Percentiles rank a stretch among this genome's conserved stretches.
These are phyloP conservation scores for Pterocles gutturalis DNA, from an alignment of 2,113 vertebrate species.

Conservation along the genomic window DNA sequence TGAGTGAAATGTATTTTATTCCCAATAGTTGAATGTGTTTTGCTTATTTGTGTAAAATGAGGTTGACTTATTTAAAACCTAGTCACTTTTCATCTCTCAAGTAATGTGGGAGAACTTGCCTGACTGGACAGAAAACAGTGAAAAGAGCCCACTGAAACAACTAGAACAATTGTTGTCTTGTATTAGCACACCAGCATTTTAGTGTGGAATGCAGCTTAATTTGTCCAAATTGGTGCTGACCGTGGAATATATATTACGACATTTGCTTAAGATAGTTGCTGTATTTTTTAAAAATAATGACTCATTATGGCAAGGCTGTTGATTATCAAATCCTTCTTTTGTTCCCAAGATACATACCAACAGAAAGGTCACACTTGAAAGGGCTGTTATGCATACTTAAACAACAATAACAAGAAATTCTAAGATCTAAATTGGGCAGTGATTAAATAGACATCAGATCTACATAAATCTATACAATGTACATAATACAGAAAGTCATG, in stretches of 20 bases:
- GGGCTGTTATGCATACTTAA: constrained; percentile 54
- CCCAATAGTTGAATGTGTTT: background rate
- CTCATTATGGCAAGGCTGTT: constrained; percentile 74
- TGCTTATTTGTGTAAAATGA: constrained; percentile 1
- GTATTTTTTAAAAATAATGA: constrained; percentile 74
- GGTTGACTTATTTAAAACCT: constrained; percentile 36
- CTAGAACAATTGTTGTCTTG: constrained; percentile 73
- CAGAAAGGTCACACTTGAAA: constrained; percentile 76
- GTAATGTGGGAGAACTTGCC: constrained; percentile 66
- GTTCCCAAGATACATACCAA: constrained; percentile 74
- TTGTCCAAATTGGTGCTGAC: constrained; percentile 68
- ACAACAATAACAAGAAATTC: constrained; percentile 38
- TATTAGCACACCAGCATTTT: constrained; percentile 44
- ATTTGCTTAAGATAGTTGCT: constrained; percentile 78
- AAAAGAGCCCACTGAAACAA: constrained; percentile 65
- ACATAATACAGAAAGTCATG: background rate
- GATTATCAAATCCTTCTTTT: constrained; percentile 68
- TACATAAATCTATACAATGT: constrained; percentile 24
- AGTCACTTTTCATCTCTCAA: constrained; percentile 27
- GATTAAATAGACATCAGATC: constrained; percentile 29
- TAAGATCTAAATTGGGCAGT: constrained; percentile 44
- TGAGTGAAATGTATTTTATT: constrained; percentile 16
- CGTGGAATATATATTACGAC: constrained; percentile 73
- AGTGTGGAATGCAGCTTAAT: constrained; percentile 71
- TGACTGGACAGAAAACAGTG: constrained; percentile 54